phyloP scores from a whole-genome alignment of 1,140 invertebrate genomes.

The Drosophila virilis region DNA sequence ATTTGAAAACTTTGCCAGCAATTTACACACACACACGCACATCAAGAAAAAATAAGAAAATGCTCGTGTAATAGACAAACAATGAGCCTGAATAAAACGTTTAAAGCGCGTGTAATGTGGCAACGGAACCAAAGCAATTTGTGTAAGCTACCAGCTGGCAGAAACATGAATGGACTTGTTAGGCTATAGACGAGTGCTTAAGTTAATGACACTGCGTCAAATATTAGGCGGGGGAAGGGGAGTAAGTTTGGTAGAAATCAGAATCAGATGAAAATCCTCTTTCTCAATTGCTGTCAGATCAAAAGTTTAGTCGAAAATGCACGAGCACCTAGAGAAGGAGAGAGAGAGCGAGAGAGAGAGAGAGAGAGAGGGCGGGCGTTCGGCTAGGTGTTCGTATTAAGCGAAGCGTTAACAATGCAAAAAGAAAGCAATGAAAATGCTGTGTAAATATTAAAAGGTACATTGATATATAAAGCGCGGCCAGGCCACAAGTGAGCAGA shows the following conservation, averaged over 20 bases:
- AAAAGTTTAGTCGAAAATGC: conserved; percentile 51
- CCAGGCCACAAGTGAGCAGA: conserved; percentile 1
- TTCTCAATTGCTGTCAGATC: conserved; percentile 47
- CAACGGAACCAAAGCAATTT: conserved; percentile 72
- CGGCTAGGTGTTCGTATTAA: conserved; percentile 44
- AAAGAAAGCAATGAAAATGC: conserved; percentile 54
- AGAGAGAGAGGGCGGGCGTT: background rate
- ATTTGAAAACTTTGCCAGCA: conserved; percentile 69
- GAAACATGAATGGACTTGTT: conserved; percentile 44
- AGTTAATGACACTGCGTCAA: conserved; percentile 51
- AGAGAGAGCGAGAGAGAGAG: background rate
- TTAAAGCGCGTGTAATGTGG: conserved; percentile 68
- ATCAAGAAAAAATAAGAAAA: conserved; percentile 41
- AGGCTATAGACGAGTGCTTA: conserved; percentile 48
- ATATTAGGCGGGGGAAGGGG: conserved; percentile 6
- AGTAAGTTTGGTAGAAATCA: background rate
- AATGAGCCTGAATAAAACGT: conserved; percentile 62
- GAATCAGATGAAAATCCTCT: no score
- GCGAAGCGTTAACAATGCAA: conserved; percentile 65
- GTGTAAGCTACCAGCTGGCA: conserved; percentile 50
- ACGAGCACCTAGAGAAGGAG: conserved; percentile 4
- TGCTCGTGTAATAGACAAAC: conserved; percentile 71
- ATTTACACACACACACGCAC: conserved; percentile 5
- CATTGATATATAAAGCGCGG: conserved; percentile 37
- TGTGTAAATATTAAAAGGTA: conserved; percentile 64